A percentile compares a stretch with the other conserved stretches of the same genome.
Conservation (phyloP, 1,140 invertebrate genomes). For the Solenopsis invicta region DNA sequence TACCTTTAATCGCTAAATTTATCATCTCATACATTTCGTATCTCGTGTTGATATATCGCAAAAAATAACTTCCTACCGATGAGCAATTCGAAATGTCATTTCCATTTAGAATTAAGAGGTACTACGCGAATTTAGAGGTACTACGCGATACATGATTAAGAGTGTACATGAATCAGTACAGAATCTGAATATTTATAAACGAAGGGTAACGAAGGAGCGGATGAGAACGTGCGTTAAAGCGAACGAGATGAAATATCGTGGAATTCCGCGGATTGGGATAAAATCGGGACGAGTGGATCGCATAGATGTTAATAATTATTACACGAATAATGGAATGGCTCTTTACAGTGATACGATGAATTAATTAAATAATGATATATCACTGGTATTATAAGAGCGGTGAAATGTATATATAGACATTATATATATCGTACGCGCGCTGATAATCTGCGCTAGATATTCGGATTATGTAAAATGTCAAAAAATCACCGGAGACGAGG, state of each 20-base stretch:
- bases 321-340: not conserved
- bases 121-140: too few relatives aligned
- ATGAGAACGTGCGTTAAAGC: constrained; percentile 20
- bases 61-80: too few relatives aligned
- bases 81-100: too few relatives aligned
- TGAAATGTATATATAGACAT: too few relatives aligned
- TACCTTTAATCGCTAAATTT: too few relatives aligned
- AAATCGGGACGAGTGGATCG: not conserved
- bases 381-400: not conserved
- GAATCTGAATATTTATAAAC: constrained; percentile 35
- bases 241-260: constrained; percentile 19
- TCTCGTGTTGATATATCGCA: too few relatives aligned
- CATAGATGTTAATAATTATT: constrained; percentile 44
- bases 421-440: too few relatives aligned
- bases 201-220: constrained; percentile 7
- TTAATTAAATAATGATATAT: constrained; percentile 47
- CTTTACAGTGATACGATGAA: not conserved
- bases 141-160: too few relatives aligned
- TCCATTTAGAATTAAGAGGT: too few relatives aligned
- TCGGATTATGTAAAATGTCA: constrained; percentile 36
- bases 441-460: not conserved
- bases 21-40: too few relatives aligned
- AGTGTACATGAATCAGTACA: constrained; percentile 6
- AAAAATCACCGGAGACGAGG: not conserved
- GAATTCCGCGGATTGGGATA: not conserved